phyloP scores from a whole-genome alignment of 2,797 vertebrate genomes.

The Bothrops alternatus region DNA sequence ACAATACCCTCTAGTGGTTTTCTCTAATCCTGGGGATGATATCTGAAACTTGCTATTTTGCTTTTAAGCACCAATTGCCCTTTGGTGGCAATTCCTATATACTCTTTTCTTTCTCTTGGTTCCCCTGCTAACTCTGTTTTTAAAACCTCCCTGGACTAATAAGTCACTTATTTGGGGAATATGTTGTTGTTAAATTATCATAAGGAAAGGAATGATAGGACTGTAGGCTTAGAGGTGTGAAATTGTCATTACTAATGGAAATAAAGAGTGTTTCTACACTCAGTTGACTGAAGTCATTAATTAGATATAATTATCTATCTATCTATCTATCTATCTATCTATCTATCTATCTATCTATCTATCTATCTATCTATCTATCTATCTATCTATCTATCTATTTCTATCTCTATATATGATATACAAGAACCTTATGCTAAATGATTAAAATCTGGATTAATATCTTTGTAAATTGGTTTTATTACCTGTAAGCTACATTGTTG shows the following conservation, averaged over 20 bases:
- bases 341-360: no score
- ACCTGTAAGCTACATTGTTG: conserved; percentile 30
- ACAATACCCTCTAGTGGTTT: not conserved
- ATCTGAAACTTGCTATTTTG: not conserved
- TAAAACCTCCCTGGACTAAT: not conserved
- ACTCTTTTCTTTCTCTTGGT: not conserved
- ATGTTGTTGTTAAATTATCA: not conserved
- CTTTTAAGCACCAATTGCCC: not conserved
- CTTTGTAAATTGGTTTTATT: conserved; percentile 53
- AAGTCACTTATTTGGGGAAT: not conserved
- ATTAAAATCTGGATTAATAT: conserved; percentile 43
- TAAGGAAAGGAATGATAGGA: not conserved
- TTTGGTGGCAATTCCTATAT: not conserved
- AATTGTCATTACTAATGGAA: no score
- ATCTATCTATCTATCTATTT: no score
- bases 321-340: no score
- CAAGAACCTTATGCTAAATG: not conserved
- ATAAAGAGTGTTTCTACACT: no score
- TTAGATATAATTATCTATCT: no score
- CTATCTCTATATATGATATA: no score
- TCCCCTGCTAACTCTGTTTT: not conserved
- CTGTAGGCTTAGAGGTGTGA: fast-evolving
- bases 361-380: no score
- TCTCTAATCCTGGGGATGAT: not conserved
- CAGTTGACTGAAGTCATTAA: no score